Base-by-base conservation (phyloP, 2,113 vertebrate species). In the Chamaetylas fuelleborni region DNA sequence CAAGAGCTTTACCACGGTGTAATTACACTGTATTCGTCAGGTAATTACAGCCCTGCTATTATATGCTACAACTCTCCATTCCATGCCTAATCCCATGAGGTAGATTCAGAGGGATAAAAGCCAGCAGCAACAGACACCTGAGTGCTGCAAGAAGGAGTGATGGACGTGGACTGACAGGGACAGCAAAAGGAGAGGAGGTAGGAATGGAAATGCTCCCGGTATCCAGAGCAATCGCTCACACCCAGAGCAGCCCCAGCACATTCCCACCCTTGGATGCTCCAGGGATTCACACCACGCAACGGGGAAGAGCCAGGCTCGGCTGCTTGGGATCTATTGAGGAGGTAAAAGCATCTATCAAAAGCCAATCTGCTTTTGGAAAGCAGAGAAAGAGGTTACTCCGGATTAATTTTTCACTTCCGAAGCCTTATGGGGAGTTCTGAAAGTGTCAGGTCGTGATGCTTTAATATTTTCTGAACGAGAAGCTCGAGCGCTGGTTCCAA, bases 361-460 rank as follows among this genome's bases (percentile, higher is more conserved):
- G 82, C 86, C 86, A 92, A 92, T 88, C 86, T 86, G 79, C 76
- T 69, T 86, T 38, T 13, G 80, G 60, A 86, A 90, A 86, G 91
- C 91, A 80, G 88, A 70, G 79, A 36, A 70, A 86, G 77, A 86
- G 84, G 87, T 53, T 89, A 86, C 84, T 96, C 88, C 3, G 31
- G 81, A 93, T 91, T 93, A 93, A 95, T 94, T 91, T 95, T 89
- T 96, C 90, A 91, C 92, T 89, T 73, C 77, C 33, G 19, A 78
- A 95, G 90, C 88, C 83, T 96, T 81, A 81, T 40, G 60, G 85
- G 1, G 51, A 91, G 42, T 78, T 86, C 60, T 61, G 60, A 19
- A 73, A 45, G 38, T 53, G 88, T 87, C 95, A 87, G 77, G 31
- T 45, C 0, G 3, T n/a, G n/a, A 45, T 0, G 3, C 77, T 78